Conservation (phyloP, 2,113 vertebrate genomes). For the Okapia johnstoni region DNA sequence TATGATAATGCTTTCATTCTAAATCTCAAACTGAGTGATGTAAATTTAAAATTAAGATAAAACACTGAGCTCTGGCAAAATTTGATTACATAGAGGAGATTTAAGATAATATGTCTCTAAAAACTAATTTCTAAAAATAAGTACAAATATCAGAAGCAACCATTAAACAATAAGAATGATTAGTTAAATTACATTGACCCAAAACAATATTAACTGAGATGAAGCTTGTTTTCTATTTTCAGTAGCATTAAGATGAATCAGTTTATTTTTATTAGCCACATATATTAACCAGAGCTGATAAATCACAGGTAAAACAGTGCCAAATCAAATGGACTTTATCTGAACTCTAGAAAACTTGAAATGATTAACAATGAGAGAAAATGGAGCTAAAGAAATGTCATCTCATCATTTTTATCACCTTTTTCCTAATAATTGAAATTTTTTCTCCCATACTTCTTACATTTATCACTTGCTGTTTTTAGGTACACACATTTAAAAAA, state of each 20-base stretch:
- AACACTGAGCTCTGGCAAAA: background rate
- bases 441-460: background rate
- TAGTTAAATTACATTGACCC: background rate
- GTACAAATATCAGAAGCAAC: background rate
- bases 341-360: background rate
- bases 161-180: background rate
- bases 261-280: background rate
- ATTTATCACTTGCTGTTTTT: background rate
- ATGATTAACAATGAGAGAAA: background rate
- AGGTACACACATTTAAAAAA: background rate
- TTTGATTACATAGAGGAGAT: background rate
- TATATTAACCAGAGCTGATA: background rate
- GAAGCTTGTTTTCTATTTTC: background rate
- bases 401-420: background rate
- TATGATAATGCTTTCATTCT: background rate
- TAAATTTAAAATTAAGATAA: background rate
- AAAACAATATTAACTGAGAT: background rate
- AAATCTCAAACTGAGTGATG: background rate
- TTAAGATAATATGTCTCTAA: background rate
- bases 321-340: background rate
- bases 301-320: background rate
- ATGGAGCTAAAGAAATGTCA: background rate
- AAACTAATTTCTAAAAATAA: background rate
- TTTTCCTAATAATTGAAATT: background rate
- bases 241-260: background rate